phyloP scores from a whole-genome alignment of 1,140 invertebrate species.

The Lordiphosa collinella region DNA sequence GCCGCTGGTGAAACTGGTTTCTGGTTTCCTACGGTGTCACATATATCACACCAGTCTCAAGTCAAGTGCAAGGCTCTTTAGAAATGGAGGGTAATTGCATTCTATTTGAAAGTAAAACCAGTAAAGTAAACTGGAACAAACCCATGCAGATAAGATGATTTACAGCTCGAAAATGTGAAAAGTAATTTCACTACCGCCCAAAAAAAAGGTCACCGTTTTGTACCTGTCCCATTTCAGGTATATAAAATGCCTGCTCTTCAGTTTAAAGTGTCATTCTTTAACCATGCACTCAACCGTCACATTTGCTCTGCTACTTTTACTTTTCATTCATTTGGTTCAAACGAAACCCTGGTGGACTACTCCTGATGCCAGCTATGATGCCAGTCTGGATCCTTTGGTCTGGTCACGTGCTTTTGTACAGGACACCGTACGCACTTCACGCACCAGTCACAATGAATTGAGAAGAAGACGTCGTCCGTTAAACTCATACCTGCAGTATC shows the following conservation, averaged over 20 bases:
- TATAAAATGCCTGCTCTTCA: constrained; percentile 13
- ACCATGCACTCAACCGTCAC: constrained; percentile 16
- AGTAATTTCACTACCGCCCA: constrained; percentile 6
- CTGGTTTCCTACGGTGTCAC: not conserved
- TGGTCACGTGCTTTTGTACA: constrained; percentile 66
- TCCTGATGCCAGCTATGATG: constrained; percentile 48
- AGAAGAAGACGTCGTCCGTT: not conserved
- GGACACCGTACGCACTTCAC: constrained; percentile 42
- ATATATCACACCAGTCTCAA: constrained; percentile 22
- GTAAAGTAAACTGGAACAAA: not conserved
- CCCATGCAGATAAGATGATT: constrained; percentile 5
- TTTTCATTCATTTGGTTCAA: constrained; percentile 2
- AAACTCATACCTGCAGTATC: not conserved
- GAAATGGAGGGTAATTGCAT: not conserved
- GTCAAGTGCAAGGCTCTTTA: constrained; percentile 27
- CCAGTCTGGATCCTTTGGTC: constrained; percentile 64
- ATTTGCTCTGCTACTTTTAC: constrained; percentile 4
- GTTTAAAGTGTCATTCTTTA: constrained; percentile 31
- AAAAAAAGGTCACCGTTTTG: constrained; percentile 4
- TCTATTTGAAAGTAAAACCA: constrained; percentile 25
- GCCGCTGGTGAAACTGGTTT: not conserved
- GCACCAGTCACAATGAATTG: constrained; percentile 15
- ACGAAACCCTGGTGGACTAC: constrained; percentile 43
- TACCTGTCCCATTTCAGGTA: constrained; percentile 6
- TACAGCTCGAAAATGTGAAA: constrained; percentile 10